Evolutionary conservation across 2,797 vertebrate species (phyloP).

Genomic region (Catostomus latipinnis): DNA sequence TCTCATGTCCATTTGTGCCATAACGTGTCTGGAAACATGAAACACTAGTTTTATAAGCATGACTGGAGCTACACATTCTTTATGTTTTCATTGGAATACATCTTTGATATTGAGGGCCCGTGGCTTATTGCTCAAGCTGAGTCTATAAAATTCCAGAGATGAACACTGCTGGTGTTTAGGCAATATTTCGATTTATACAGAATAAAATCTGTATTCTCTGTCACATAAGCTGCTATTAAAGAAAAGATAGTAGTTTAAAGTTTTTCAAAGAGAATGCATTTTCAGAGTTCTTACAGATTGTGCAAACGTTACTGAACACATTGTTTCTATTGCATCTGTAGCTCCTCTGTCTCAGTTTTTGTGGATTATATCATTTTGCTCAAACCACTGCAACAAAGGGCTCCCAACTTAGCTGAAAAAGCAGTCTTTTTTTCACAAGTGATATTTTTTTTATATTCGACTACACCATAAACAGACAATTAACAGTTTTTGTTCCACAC

Average conservation of each 20-base stretch:
- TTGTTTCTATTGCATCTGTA: constrained; percentile 50
- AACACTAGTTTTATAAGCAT: constrained; percentile 26
- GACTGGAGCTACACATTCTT: background rate
- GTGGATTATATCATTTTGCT: constrained; percentile 62
- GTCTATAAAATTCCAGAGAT: constrained; percentile 47
- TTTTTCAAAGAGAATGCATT: constrained; percentile 7
- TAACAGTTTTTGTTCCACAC: constrained; percentile 79
- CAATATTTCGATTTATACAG: constrained; percentile 10
- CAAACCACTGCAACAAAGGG: constrained; percentile 65
- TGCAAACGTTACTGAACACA: constrained; percentile 34
- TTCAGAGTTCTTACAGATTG: constrained; percentile 13
- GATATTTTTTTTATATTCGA: constrained; percentile 80
- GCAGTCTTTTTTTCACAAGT: constrained; percentile 75
- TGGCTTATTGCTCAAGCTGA: constrained; percentile 62
- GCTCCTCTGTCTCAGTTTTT: constrained; percentile 71
- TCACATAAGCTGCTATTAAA: background rate
- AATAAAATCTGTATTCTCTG: constrained; percentile 17
- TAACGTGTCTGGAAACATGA: constrained; percentile 16
- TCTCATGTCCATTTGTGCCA: constrained; percentile 36
- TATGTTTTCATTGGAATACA: constrained; percentile 2
- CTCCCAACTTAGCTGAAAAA: constrained; percentile 70
- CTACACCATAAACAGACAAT: constrained; percentile 92
- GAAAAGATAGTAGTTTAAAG: background rate
- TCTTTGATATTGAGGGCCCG: constrained; percentile 6
- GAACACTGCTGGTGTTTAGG: constrained; percentile 54